phyloP scores from a whole-genome alignment of 2,113 vertebrate species.

The Anarrhichthys ocellatus region DNA sequence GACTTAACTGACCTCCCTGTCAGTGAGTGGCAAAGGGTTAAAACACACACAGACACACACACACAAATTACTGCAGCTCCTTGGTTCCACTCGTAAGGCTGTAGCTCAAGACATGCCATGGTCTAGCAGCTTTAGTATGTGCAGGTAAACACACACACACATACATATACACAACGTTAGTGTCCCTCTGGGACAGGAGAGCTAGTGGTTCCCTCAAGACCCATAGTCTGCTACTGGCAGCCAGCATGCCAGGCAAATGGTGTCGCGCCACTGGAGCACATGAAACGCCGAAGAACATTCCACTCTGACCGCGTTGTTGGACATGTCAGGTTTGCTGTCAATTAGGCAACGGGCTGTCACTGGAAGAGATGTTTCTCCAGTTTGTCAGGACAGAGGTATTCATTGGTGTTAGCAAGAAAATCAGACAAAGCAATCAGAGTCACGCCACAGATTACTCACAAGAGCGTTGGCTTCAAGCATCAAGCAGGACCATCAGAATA shows the following conservation, averaged over 20 bases:
- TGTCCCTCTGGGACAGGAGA: constrained; percentile 63
- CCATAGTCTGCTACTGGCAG: constrained; percentile 74
- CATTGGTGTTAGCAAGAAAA: constrained; percentile 33
- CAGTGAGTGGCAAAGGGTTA: constrained; percentile 79
- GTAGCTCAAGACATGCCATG: constrained; percentile 65
- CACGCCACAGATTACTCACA: neutral
- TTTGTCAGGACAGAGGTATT: constrained; percentile 55
- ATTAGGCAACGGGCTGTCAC: constrained; percentile 69
- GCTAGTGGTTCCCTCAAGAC: constrained; percentile 74
- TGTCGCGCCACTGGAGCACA: constrained; percentile 63
- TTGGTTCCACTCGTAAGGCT: constrained; percentile 65
- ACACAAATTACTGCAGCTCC: constrained; percentile 68
- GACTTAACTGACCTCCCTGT: constrained; percentile 82
- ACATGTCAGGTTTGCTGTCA: constrained; percentile 75
- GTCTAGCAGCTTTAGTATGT: constrained; percentile 69
- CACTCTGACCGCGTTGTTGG: constrained; percentile 62
- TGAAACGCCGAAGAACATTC: constrained; percentile 75
- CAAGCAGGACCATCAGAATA: neutral
- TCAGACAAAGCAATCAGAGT: constrained; percentile 21
- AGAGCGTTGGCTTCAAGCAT: neutral
- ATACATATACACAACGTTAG: constrained; percentile 63
- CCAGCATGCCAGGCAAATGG: constrained; percentile 71
- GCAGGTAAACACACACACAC: constrained; percentile 75
- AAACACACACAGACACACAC: constrained; percentile 73
- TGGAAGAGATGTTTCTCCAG: constrained; percentile 48